Evolutionary conservation across 2,113 vertebrate species (phyloP).

Genomic region (Daboia siamensis): DNA sequence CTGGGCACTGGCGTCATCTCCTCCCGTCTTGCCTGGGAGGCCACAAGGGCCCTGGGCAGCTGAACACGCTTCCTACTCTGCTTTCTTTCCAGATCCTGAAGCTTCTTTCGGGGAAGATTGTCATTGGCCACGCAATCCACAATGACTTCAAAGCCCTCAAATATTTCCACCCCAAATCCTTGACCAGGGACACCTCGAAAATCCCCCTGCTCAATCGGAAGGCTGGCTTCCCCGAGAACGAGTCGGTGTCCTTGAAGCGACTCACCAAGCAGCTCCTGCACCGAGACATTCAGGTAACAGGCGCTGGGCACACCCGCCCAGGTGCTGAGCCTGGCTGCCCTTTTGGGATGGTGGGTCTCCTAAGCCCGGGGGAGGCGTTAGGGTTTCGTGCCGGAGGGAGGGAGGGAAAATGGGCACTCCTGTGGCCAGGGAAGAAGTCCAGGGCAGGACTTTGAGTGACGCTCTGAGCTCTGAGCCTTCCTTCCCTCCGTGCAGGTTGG

Average conservation of each 20-base stretch:
- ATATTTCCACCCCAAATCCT: slow-evolving; percentile 75
- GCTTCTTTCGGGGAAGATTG: slow-evolving; percentile 82
- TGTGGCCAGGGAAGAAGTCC: neutral
- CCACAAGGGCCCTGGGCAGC: fast-evolving
- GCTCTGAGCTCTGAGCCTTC: too few relatives aligned
- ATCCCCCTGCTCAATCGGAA: slow-evolving; percentile 83
- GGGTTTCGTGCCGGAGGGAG: neutral
- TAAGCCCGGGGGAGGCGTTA: neutral
- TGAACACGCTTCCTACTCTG: fast-evolving
- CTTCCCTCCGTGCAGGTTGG: slow-evolving; percentile 68
- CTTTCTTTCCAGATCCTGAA: slow-evolving; percentile 76
- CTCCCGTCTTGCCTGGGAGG: neutral
- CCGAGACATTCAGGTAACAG: slow-evolving; percentile 85
- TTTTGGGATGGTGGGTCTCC: neutral
- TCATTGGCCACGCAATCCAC: slow-evolving; percentile 86
- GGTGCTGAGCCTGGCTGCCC: neutral
- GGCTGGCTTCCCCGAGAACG: slow-evolving; percentile 70
- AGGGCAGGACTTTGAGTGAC: neutral
- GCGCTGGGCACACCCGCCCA: neutral
- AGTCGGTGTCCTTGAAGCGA: slow-evolving; percentile 77
- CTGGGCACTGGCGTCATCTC: neutral
- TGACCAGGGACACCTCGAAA: slow-evolving; percentile 83
- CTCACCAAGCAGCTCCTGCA: slow-evolving; percentile 84
- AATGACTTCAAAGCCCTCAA: slow-evolving; percentile 87
- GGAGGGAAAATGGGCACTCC: neutral